Base-by-base conservation (phyloP, 1,140 invertebrate species). In the Atopsyche davidsoni region DNA sequence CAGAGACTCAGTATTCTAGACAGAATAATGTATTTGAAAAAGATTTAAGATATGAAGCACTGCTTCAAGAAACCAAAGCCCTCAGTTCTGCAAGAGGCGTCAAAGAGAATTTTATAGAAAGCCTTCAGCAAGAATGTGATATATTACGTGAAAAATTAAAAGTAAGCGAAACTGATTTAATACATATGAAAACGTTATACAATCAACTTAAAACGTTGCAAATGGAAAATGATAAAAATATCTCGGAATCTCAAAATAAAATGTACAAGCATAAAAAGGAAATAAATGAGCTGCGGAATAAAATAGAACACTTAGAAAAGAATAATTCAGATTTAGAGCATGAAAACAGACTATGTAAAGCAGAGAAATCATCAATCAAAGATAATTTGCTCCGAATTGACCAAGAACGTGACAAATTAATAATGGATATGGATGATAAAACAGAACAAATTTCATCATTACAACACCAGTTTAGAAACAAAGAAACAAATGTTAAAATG, bases 191-290 rank as follows among this genome's bases (percentile, higher is more conserved):
- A 59, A 69, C 72, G 38, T 51, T 72, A 48, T 59, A 69, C 41
- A 73, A 59, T 63, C 70, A 73, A 65, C 68, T 73, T 46, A 81
- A 79, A 63, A 72, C 77, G 32, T 64, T 78, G 25, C 77, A 81
- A 61, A 67, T 79, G 55, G 77, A 81, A 69, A 79, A 77, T 25
- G 79, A 81, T 64, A 75, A 76, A 60, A 75, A 75, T 17, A 69
- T 76, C 38, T 67, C 67, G 52, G 76, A 79, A 58, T 62, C 74
- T 22, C 78, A 80, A 62, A 69, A 69, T 60, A 74, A 79, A 65
- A 61, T 80, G 25, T 63, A 71, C 46, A 66, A 72, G 42, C 59
- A 67, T 23, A 77, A 79, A 60, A 71, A 70, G 24, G 79, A 81
- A 64, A 56, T 81, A 10, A 72, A 66, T 50, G 62, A 72, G 40